A percentile compares a stretch with the other conserved stretches of the same genome.
These are phyloP conservation scores for Tachycineta bicolor DNA, from an alignment of 2,113 vertebrate genomes.

Conservation along the genomic window DNA sequence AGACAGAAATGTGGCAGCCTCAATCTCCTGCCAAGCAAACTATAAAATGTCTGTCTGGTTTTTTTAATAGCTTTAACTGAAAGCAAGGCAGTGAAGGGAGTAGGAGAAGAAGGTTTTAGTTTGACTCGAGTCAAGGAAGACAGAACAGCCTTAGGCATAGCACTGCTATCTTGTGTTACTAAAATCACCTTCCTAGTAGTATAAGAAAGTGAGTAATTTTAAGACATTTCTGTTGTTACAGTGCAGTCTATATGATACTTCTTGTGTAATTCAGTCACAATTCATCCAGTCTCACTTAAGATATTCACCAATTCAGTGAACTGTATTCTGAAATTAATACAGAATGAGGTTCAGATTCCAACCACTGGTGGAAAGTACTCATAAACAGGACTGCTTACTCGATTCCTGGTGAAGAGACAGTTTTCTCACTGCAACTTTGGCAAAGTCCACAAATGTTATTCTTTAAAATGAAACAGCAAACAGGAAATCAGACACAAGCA, in stretches of 20 bases:
- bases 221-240: background rate
- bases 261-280: background rate
- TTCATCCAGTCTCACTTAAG: background rate
- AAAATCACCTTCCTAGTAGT: background rate
- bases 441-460: background rate
- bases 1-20: background rate
- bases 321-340: background rate
- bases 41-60: background rate
- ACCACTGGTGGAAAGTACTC: rapidly evolving
- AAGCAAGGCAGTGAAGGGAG: background rate
- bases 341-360: background rate
- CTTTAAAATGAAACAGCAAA: background rate
- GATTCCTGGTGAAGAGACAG: background rate
- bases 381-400: background rate
- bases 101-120: background rate
- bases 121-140: background rate
- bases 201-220: conserved; percentile 17
- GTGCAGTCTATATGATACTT: background rate
- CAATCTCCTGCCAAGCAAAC: background rate
- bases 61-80: background rate
- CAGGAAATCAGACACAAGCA: background rate
- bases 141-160: conserved; percentile 32
- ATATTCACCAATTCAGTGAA: background rate
- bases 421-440: background rate
- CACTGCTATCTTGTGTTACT: background rate